Base-by-base conservation (phyloP, 2,113 vertebrate genomes). In the Crotalus horridus region DNA sequence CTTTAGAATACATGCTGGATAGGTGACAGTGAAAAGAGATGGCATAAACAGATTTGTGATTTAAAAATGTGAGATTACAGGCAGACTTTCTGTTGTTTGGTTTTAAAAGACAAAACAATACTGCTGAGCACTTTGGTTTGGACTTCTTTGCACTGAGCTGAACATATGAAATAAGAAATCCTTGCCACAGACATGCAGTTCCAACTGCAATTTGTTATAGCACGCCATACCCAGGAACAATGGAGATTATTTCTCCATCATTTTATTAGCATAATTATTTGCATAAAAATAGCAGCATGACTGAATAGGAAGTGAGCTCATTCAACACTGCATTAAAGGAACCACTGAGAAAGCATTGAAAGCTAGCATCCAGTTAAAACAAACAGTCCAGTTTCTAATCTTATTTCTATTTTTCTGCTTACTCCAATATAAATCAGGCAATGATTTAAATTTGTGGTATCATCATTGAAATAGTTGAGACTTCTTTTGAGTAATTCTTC, bases 191-290 rank as follows among this genome's bases (percentile, higher is more conserved):
- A 13, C 59, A 43, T 48, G 90, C 48, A 55, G 23, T 90, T 95
- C 46, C 88, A 61, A 87, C 94, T 59, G 85, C 21, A 95, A 46
- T 94, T 88, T 94, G 89, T 93, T 95, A 95, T 39, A 91, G 59
- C 85, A 91, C 24, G 61, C 17, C 46, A 92, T 90, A 85, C 92
- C 17, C 26, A 89, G 20, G 23, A 94, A 95, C 39, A 94, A 89
- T 58, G 26, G 48, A 94, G 64, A 94, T 90, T 59, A 90, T 89
- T 91, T 93, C 91, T 95, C 94, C 94, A 56, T 93, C n/a, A 93
- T 95, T 81, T 81, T 96, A 93, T 94, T 96, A 93, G 91, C 74
- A 39, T 91, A 94, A 94, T 88, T 1, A 95, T 96, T 97, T 96
- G 92, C 92, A 96, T 94, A 94, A 96, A 96, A 96, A 96, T 93